These are phyloP conservation scores for Drosophila sucinea DNA, from an alignment of 1,140 invertebrate genomes.

Conservation along the genomic window DNA sequence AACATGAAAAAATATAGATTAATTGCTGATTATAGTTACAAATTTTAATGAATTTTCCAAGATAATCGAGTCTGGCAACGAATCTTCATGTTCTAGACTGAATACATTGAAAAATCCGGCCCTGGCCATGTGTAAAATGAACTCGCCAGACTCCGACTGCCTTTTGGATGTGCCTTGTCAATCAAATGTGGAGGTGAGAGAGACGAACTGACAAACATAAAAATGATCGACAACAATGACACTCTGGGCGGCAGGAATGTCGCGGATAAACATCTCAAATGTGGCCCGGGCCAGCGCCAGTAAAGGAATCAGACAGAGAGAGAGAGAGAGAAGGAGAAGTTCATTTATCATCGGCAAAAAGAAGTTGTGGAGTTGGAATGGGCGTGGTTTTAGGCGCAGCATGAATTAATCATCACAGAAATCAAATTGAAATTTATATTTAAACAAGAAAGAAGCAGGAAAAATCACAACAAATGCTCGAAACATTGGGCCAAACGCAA, in stretches of 20 bases:
- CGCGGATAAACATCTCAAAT: constrained; percentile 69
- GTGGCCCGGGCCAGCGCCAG: constrained; percentile 19
- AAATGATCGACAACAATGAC: constrained; percentile 80
- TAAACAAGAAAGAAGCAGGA: constrained; percentile 29
- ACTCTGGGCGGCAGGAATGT: constrained; percentile 80
- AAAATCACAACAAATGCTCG: constrained; percentile 70
- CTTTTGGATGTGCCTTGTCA: constrained; percentile 56
- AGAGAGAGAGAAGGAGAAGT: constrained; percentile 27
- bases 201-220: constrained; percentile 51
- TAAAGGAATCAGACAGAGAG: constrained; percentile 39
- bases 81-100: too few relatives aligned
- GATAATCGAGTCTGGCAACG: too few relatives aligned
- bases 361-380: constrained; percentile 56
- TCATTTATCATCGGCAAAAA: constrained; percentile 65
- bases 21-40: too few relatives aligned
- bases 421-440: constrained; percentile 65
- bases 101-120: background rate
- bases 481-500: constrained; percentile 36
- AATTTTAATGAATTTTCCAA: too few relatives aligned
- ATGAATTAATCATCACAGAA: constrained; percentile 72
- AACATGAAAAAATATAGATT: too few relatives aligned
- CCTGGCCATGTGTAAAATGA: constrained; percentile 46
- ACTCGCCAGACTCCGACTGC: constrained; percentile 26
- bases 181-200: constrained; percentile 49
- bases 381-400: constrained; percentile 45